Evolutionary conservation across 2,797 vertebrate species (phyloP).

Genomic region (Graptemys geographica): DNA sequence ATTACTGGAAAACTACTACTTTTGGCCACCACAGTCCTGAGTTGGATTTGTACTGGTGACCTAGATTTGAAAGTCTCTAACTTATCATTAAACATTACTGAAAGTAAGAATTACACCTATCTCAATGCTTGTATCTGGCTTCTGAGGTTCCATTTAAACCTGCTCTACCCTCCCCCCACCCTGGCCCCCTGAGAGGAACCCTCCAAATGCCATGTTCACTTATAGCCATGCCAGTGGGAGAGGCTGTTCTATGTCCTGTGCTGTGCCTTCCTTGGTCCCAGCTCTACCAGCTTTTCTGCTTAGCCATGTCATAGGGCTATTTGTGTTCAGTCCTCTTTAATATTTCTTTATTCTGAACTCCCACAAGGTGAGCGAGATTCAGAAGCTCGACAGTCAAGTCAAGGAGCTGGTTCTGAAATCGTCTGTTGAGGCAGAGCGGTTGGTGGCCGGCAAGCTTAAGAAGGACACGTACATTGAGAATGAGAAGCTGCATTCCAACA

Average conservation of each 20-base stretch:
- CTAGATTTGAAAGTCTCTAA: slow-evolving; percentile 4
- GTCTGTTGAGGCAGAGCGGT: slow-evolving; percentile 92
- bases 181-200: background rate
- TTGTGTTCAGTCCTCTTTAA: background rate
- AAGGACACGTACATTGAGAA: slow-evolving; percentile 96
- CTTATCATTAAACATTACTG: background rate
- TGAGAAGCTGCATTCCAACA: slow-evolving; percentile 90
- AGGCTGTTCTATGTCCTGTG: background rate
- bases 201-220: background rate
- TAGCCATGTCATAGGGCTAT: background rate
- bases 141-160: background rate
- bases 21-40: background rate
- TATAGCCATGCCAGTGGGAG: background rate
- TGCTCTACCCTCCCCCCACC: background rate
- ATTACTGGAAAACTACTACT: background rate
- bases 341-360: background rate
- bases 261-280: background rate
- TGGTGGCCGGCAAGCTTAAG: slow-evolving; percentile 97
- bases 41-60: background rate
- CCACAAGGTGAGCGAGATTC: slow-evolving; percentile 93
- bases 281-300: background rate
- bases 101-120: background rate
- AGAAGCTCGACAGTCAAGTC: slow-evolving; percentile 94
- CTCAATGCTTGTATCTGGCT: background rate
- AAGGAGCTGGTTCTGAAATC: slow-evolving; percentile 95